A percentile compares a stretch with the other conserved stretches of the same genome.
These are phyloP conservation scores for Unio delphinus DNA, from an alignment of 2,888 invertebrate species.

Conservation along the genomic window DNA sequence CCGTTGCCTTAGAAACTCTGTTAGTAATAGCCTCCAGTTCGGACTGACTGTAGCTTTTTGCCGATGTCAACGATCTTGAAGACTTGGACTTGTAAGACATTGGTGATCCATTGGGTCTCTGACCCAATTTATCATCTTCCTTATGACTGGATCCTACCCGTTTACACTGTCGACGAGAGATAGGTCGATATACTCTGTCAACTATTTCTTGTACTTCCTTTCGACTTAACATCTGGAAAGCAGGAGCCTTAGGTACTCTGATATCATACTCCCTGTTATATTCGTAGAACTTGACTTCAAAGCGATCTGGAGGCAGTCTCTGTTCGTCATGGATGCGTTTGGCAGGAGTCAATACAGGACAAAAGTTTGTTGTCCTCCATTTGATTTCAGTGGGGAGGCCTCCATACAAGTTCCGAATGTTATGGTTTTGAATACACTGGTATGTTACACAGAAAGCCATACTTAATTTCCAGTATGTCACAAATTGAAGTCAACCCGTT, in stretches of 20 bases:
- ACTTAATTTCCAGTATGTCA: too few relatives aligned
- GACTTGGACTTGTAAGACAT: too few relatives aligned
- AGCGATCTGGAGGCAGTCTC: conserved; percentile 10
- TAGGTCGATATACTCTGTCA: conserved; percentile 31
- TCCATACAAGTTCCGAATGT: conserved; percentile 34
- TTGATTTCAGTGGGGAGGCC: conserved; percentile 30
- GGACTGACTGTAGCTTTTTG: too few relatives aligned
- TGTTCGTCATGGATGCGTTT: conserved; percentile 19
- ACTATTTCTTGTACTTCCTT: conserved; percentile 32
- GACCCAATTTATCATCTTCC: too few relatives aligned
- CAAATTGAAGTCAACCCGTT: too few relatives aligned
- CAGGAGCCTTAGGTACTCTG: conserved; percentile 38
- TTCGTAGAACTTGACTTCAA: conserved; percentile 18
- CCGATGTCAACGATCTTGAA: too few relatives aligned
- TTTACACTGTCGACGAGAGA: too few relatives aligned
- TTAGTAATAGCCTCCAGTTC: too few relatives aligned
- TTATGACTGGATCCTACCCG: too few relatives aligned
- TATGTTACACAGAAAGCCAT: conserved; percentile 30
- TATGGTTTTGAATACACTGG: conserved; percentile 21
- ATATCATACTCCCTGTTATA: conserved; percentile 28
- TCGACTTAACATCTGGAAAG: conserved; percentile 31
- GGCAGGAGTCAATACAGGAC: conserved; percentile 12
- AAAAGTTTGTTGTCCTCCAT: conserved; percentile 9
- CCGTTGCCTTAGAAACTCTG: too few relatives aligned
- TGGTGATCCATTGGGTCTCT: too few relatives aligned